A percentile compares a stretch with the other conserved stretches of the same genome.
phyloP scores from a whole-genome alignment of 2,797 vertebrate species.

The Tangara arthus region DNA sequence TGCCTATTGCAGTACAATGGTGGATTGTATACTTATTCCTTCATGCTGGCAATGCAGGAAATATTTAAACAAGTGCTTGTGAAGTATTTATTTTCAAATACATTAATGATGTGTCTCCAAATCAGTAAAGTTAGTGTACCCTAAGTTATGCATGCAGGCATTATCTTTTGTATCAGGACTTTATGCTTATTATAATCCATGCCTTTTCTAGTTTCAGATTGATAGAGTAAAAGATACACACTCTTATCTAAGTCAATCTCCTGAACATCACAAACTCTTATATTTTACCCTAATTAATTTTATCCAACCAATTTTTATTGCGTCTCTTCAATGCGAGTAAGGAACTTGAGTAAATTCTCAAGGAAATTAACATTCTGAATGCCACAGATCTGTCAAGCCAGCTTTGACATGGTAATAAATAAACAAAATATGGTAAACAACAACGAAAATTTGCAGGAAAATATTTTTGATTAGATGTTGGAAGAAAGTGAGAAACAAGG shows the following conservation, averaged over 20 bases:
- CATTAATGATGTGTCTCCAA: background rate
- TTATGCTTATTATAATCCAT: background rate
- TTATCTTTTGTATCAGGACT: background rate
- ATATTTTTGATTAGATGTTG: background rate
- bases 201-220: background rate
- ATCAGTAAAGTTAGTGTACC: background rate
- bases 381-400: background rate
- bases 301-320: background rate
- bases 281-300: background rate
- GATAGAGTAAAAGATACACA: background rate
- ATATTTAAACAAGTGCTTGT: background rate
- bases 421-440: background rate
- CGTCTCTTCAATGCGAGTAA: background rate
- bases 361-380: background rate
- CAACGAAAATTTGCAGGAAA: background rate
- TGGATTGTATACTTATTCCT: slow-evolving; percentile 10
- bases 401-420: background rate
- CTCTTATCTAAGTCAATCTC: background rate
- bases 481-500: background rate
- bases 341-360: background rate
- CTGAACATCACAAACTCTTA: background rate
- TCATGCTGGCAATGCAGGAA: background rate
- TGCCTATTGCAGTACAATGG: background rate
- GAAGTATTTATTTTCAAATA: slow-evolving; percentile 7
- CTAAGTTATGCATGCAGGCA: background rate